A percentile compares a stretch with the other conserved stretches of the same genome.
Conservation (phyloP, 2,113 vertebrate genomes). For the Arizona elegans region DNA sequence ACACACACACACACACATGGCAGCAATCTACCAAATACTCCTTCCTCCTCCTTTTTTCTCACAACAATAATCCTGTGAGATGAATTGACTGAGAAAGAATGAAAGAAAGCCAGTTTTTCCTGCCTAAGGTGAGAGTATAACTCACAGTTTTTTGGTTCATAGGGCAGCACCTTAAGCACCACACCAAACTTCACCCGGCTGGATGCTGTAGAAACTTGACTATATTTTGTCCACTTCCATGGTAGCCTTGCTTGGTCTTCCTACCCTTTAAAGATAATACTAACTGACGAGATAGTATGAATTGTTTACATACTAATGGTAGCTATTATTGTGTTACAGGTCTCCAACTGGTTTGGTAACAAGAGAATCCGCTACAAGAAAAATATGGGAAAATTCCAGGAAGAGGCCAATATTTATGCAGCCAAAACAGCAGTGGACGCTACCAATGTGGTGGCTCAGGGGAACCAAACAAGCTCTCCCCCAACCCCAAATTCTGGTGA, state of each 20-base stretch:
- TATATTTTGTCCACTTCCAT: not conserved
- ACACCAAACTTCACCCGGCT: not conserved
- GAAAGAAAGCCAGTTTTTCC: not conserved
- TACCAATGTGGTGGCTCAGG: constrained; percentile 77
- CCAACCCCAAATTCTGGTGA: constrained; percentile 82
- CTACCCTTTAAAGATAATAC: not conserved
- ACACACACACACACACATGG: too few relatives aligned
- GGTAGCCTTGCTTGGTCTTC: not conserved
- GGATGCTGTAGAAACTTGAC: too few relatives aligned
- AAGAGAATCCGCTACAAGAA: constrained; percentile 93
- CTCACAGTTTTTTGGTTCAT: not conserved
- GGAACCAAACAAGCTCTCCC: constrained; percentile 82
- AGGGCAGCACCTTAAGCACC: not conserved
- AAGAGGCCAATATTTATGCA: constrained; percentile 86
- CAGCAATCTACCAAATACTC: not conserved
- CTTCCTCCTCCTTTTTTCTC: not conserved
- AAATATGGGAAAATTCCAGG: constrained; percentile 89
- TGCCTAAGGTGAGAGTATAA: not conserved
- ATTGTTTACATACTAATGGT: not conserved
- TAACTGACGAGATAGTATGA: not conserved
- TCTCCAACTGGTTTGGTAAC: constrained; percentile 93
- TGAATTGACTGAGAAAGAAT: not conserved
- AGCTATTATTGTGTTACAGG: constrained; percentile 61
- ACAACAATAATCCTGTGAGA: not conserved
- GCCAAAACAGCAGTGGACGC: constrained; percentile 81